Conservation (phyloP, 2,888 invertebrate genomes). For the Aphodius granarius region DNA sequence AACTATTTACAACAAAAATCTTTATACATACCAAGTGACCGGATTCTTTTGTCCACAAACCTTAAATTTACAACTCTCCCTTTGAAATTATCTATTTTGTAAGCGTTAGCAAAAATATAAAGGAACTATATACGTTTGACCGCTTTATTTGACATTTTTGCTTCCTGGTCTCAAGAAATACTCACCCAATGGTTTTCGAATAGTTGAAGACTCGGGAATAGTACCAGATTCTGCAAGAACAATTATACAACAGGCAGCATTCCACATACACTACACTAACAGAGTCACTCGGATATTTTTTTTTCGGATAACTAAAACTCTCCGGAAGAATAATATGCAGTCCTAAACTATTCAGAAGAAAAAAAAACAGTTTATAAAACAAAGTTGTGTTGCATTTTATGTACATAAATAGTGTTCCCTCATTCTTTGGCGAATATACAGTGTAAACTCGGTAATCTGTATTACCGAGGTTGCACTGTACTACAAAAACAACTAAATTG, state of each 20-base stretch:
- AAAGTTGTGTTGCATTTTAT: neutral
- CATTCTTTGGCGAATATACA: no score
- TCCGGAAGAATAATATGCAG: slow-evolving; percentile 3
- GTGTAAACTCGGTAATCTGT: neutral
- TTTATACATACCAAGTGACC: no score
- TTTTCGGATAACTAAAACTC: neutral
- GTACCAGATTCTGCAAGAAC: slow-evolving; percentile 51
- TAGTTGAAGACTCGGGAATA: slow-evolving; percentile 48
- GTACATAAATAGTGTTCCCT: neutral
- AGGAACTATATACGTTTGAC: neutral
- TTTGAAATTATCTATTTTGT: neutral
- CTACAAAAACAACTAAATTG: no score
- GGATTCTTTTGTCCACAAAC: no score
- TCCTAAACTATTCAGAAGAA: slow-evolving; percentile 16
- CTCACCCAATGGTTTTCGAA: slow-evolving; percentile 64
- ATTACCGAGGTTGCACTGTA: no score
- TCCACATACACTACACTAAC: slow-evolving; percentile 49
- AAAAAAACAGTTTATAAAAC: neutral
- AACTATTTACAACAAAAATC: no score
- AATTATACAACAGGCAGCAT: slow-evolving; percentile 55
- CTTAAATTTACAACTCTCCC: neutral
- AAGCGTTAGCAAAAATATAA: neutral
- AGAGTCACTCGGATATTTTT: neutral
- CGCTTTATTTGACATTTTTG: neutral
- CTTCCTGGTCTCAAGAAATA: slow-evolving; percentile 30